These are phyloP conservation scores for Cryptoblepharus egeriae DNA, from an alignment of 2,797 vertebrate species.

Conservation along the genomic window DNA sequence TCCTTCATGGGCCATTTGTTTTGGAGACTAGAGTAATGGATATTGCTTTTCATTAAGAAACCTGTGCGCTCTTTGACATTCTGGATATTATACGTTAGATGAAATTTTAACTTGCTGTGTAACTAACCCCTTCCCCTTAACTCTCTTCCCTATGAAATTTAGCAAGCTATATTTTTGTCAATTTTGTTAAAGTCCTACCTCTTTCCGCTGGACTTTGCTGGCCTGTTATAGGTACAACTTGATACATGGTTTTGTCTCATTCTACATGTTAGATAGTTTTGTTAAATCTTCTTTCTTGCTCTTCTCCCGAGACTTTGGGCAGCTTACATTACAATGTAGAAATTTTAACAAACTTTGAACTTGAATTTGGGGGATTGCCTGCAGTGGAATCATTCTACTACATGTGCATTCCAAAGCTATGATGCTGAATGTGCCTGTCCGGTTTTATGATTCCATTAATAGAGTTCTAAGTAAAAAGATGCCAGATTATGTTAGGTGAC, in stretches of 20 bases:
- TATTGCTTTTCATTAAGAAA: neutral
- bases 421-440: neutral
- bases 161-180: too few relatives aligned
- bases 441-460: neutral
- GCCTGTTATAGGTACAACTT: too few relatives aligned
- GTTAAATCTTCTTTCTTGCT: too few relatives aligned
- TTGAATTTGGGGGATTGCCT: too few relatives aligned
- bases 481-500: neutral
- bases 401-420: neutral
- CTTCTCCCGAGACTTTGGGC: too few relatives aligned
- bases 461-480: neutral
- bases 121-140: neutral
- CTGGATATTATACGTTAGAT: neutral
- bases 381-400: neutral
- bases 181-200: too few relatives aligned
- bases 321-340: too few relatives aligned
- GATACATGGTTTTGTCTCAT: too few relatives aligned
- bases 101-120: neutral
- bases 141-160: too few relatives aligned
- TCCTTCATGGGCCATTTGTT: neutral
- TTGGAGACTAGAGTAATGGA: neutral
- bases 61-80: neutral
- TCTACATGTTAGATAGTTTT: too few relatives aligned
- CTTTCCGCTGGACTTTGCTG: too few relatives aligned
- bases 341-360: too few relatives aligned